These are phyloP conservation scores for Periparus ater DNA, from an alignment of 2,797 vertebrate genomes.

Conservation along the genomic window DNA sequence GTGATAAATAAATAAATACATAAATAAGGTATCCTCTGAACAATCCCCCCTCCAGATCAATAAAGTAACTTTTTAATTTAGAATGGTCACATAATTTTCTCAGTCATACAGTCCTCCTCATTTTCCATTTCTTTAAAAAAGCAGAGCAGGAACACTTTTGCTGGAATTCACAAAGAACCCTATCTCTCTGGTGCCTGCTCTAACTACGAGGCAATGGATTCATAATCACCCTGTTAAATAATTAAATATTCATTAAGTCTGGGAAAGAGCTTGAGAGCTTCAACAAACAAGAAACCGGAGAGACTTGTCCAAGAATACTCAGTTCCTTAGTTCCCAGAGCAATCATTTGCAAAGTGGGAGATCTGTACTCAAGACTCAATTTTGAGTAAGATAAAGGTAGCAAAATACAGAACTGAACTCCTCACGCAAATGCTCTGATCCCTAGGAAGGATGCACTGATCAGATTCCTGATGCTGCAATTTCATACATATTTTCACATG, in stretches of 20 bases:
- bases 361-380: background rate
- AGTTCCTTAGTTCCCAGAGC: background rate
- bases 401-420: background rate
- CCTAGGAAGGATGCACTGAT: background rate
- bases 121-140: background rate
- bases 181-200: background rate
- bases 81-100: background rate
- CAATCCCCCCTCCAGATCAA: background rate
- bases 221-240: constrained; percentile 11
- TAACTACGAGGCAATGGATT: background rate
- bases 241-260: constrained; percentile 31
- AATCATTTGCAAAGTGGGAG: background rate
- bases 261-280: background rate
- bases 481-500: background rate
- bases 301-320: background rate
- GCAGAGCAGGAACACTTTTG: background rate
- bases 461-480: background rate
- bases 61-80: background rate
- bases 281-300: background rate
- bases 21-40: background rate
- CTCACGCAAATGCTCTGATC: background rate
- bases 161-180: background rate
- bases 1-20: background rate
- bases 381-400: background rate
- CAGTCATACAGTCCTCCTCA: background rate